Base-by-base conservation (phyloP, 1,140 invertebrate genomes). In the Drosophila micromelanica region DNA sequence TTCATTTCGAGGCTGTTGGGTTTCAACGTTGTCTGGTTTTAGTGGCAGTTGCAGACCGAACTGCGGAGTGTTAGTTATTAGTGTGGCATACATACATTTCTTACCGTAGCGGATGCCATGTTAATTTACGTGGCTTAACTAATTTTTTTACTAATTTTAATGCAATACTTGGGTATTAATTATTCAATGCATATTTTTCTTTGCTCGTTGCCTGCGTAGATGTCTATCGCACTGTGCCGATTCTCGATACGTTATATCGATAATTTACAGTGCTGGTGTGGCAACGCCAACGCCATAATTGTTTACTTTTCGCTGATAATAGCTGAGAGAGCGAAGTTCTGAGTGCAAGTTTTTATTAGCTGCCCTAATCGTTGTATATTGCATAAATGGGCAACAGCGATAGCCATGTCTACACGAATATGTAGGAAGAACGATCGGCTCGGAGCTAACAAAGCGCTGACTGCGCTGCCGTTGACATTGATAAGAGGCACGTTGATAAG, bases 51-150 rank as follows among this genome's bases (percentile, higher is more conserved):
- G 35, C 17, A 43, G 27, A 20, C 32, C 52, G 11, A 64, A 45
- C 48, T 65, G 71, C 67, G 61, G 60, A 35, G 48, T 69, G 59
- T 78, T 87, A 73, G 37, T 74, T 62, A 56, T 87, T 70, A 78
- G 69, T 86, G 77, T 76, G 77, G 82, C 79, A 91, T 87, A 80
- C 90, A 84, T 92, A 91, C 87, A 90, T 92, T 92, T 90, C 89
- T 92, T 92, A 92, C 92, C 91, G 92, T 92, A 54, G 91, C 92
- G 63, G 91, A 91, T 69, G 91, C 75, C 91, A 92, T 92, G 5
- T 30, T 51, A 64, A 32, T 61, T 42, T 40, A 38, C 69, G 15
- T 23, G 45, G 9, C 17, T 72, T 59, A 46, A 67, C 49, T 65
- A 73, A 68, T 48, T 51, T 48, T 68, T 0, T 73, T 48, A 45